Evolutionary conservation across 2,113 vertebrate species (phyloP), one percentile per base, ranked within the genome.

Genomic region (Alexandromys fortis): DNA sequence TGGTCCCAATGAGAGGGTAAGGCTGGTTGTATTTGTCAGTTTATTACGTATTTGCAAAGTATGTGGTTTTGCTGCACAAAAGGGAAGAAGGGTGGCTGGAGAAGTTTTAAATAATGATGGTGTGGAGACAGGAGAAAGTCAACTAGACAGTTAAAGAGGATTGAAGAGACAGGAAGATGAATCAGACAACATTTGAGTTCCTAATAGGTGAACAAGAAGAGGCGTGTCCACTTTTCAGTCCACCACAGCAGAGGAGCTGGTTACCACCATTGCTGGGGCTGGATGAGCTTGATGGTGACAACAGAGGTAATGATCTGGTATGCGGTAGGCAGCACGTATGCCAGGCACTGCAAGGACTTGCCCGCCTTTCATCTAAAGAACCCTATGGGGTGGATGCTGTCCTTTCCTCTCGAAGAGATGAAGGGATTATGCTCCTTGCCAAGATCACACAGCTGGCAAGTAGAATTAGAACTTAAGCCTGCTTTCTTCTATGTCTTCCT

Each of bases 251-350:
- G 65, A 52, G 8, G 19, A 86, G 19, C 5, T 38, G 65, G 33
- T 26, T 52, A 26, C n/a, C 0, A 4, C n/a, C 0, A 4, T 21
- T 5, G 6, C 7, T 16, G 1, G 8, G 19, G 16, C 24, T 79
- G 42, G 55, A 86, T 42, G 19, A 79, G 63, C 16, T 35, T 2
- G 28, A n/a, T 33, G 73, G 85, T n/a, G 9, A 45, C 26, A 33
- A 45, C 1, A 77, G 12, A 9, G 45, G 13, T 42, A 63, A 22
- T 1, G 10, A 4, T 10, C 30, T 1, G 6, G 19, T 16, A 35
- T 38, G 0, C 5, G 3, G 13, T 10, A 11, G 11, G 3, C 9
- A 22, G 3, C 26, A 16, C 4, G 24, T 8, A 26, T 1, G 4
- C 55, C 19, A 38, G 65, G 13, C 7, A 45, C 58, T n/a, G 5